Base-by-base conservation (phyloP, 2,888 invertebrate genomes). In the Tyria jacobaeae region DNA sequence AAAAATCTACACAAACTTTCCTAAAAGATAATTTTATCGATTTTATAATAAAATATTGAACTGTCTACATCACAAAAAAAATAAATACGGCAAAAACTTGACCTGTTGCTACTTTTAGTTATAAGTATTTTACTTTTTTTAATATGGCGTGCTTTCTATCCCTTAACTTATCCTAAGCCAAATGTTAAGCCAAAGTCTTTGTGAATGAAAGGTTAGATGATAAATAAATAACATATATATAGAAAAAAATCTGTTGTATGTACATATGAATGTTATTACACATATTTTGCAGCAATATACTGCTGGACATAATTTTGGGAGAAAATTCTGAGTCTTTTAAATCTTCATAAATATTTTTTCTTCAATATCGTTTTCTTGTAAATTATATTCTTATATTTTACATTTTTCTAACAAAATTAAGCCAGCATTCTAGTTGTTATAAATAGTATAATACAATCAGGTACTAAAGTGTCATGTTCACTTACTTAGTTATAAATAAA, bases 111-210 rank as follows among this genome's bases (percentile, higher is more conserved):
- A 51, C 47, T 64, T 58, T n/a, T n/a, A n/a, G n/a, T n/a, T n/a
- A n/a, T n/a, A n/a, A n/a, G n/a, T n/a, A n/a, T n/a, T 56, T 49
- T 56, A 37, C 49, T 39, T n/a, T 64, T 17, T 3, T 1, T 9
- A 51, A 59, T 49, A 58, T 56, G 34, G 58, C 65, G 61, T 34
- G 58, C 57, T 63, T 74, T 79, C 79, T 75, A 79, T 84, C 80
- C 82, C 81, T 85, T 76, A 66, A 73, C 76, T 78, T 73, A 77
- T 83, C 31, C 83, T 85, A 89, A 86, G 92, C 91, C 92, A 92
- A 92, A 92, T 83, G 86, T 75, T 82, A 88, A 89, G 92, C 91
- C 92, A 92, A 92, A 92, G 89, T 88, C 85, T 82, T 81, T 80
- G 17, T 77, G 83, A 85, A 80, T 58, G 58, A 80, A 80, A 31